phyloP scores from a whole-genome alignment of 1,140 invertebrate species.

The Drosophila murphyi region DNA sequence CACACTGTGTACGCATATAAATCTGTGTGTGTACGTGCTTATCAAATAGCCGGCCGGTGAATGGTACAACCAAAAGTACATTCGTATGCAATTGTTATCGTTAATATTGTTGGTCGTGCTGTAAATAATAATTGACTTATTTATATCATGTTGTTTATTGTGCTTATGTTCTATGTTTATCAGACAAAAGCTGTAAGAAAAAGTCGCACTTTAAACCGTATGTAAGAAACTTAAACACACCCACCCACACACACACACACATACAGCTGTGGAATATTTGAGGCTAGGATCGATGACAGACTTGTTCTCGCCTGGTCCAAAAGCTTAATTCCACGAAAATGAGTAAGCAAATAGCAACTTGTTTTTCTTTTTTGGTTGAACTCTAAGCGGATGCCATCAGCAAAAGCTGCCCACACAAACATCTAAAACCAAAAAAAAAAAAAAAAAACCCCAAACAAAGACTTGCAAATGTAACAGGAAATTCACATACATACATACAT shows the following conservation, averaged over 20 bases:
- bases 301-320: slow-evolving; percentile 19
- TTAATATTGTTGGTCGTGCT: slow-evolving; percentile 45
- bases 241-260: not conserved
- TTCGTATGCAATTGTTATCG: slow-evolving; percentile 39
- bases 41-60: slow-evolving; percentile 73
- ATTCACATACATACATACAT: slow-evolving; percentile 35
- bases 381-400: slow-evolving; percentile 39
- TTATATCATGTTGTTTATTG: slow-evolving; percentile 43
- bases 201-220: slow-evolving; percentile 26
- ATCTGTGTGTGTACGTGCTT: slow-evolving; percentile 44
- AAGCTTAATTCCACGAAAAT: slow-evolving; percentile 5
- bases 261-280: slow-evolving; percentile 7
- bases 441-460: slow-evolving; percentile 25
- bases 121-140: slow-evolving; percentile 50
- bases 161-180: slow-evolving; percentile 7
- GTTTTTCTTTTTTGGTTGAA: slow-evolving; percentile 4
- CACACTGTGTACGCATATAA: too few relatives aligned
- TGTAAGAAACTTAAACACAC: not conserved
- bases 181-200: not conserved
- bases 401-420: slow-evolving; percentile 12
- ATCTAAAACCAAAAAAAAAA: not conserved
- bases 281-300: slow-evolving; percentile 26
- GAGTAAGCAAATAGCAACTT: slow-evolving; percentile 3
- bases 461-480: slow-evolving; percentile 39
- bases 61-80: slow-evolving; percentile 21